These are phyloP conservation scores for Lamellibrachia luymesi DNA, from an alignment of 1,140 invertebrate genomes.

Conservation along the genomic window DNA sequence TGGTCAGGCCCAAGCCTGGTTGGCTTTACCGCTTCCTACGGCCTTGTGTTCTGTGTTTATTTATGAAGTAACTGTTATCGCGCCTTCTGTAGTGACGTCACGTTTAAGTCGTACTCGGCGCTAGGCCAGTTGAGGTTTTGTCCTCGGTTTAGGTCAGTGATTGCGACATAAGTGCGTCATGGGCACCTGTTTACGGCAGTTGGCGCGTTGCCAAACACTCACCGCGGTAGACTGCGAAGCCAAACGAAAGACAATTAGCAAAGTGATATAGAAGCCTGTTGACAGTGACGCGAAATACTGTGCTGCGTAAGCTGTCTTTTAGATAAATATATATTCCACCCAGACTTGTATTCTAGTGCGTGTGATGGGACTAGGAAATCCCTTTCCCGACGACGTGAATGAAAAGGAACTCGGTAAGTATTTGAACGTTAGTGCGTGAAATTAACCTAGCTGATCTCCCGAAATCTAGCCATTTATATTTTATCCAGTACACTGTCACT, in stretches of 20 bases:
- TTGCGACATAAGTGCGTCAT: neutral
- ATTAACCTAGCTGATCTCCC: neutral
- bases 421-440: neutral
- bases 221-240: neutral
- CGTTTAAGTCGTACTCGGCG: neutral
- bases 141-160: neutral
- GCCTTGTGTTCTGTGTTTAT: too few species aligned
- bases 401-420: slow-evolving; percentile 10
- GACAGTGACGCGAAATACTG: neutral
- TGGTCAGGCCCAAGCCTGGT: too few species aligned
- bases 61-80: too few species aligned
- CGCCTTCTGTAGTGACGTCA: neutral
- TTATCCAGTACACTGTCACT: neutral
- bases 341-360: neutral
- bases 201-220: neutral
- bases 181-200: neutral
- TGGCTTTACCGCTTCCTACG: too few species aligned
- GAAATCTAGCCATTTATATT: neutral
- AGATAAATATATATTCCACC: neutral
- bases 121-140: neutral
- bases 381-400: slow-evolving; percentile 14
- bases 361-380: slow-evolving; percentile 18
- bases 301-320: neutral
- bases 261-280: neutral
- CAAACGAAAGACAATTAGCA: neutral